phyloP scores from a whole-genome alignment of 2,797 vertebrate genomes.

The Cynodonichthys magdalenae region DNA sequence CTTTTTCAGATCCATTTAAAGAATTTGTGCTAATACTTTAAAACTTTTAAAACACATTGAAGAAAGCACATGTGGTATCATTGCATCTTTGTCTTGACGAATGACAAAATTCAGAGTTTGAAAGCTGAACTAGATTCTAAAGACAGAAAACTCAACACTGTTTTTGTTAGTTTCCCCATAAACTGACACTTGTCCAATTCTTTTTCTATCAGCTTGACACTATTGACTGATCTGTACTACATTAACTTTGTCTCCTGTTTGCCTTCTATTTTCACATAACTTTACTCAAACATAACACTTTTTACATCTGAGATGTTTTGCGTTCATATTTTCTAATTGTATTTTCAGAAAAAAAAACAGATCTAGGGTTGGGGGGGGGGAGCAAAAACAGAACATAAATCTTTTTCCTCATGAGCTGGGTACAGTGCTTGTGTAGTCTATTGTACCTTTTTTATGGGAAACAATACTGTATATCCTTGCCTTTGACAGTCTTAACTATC shows the following conservation, averaged over 20 bases:
- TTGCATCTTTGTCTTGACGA: constrained; percentile 51
- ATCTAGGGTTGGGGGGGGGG: background rate
- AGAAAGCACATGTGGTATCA: constrained; percentile 61
- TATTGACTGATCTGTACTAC: constrained; percentile 66
- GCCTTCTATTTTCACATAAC: constrained; percentile 75
- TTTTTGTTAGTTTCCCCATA: constrained; percentile 36
- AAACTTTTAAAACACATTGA: constrained; percentile 52
- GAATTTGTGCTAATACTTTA: constrained; percentile 49
- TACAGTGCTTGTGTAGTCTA: constrained; percentile 87
- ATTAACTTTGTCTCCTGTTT: constrained; percentile 63
- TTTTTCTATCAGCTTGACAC: constrained; percentile 60
- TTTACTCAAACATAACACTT: constrained; percentile 79
- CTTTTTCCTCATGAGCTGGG: constrained; percentile 83
- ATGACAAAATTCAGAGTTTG: constrained; percentile 43
- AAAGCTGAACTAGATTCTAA: constrained; percentile 51
- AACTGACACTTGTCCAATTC: constrained; percentile 36
- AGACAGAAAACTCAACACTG: constrained; percentile 46
- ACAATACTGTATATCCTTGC: constrained; percentile 87
- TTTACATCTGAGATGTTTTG: constrained; percentile 82
- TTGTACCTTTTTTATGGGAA: constrained; percentile 84
- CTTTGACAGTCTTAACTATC: constrained; percentile 90
- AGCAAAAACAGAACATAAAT: constrained; percentile 74
- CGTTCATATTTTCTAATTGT: constrained; percentile 87
- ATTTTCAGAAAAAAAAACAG: constrained; percentile 81
- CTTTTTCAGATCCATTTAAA: constrained; percentile 45